phyloP scores from a whole-genome alignment of 2,797 vertebrate genomes.

The Chelidonichthys spinosus region DNA sequence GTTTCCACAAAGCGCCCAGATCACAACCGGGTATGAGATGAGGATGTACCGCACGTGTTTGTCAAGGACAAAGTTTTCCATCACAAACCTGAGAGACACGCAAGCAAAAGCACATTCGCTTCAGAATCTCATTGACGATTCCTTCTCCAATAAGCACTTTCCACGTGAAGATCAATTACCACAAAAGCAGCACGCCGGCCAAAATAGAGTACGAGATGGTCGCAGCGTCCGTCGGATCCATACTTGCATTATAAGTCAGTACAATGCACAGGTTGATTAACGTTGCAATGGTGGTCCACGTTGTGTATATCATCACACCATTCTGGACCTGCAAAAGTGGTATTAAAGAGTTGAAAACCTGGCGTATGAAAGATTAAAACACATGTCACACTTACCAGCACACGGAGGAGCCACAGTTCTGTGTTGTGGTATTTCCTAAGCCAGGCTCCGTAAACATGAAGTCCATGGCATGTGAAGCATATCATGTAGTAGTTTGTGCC shows the following conservation, averaged over 20 bases:
- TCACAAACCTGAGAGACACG: constrained; percentile 79
- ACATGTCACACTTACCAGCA: constrained; percentile 79
- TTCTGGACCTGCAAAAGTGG: constrained; percentile 85
- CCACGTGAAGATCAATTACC: constrained; percentile 57
- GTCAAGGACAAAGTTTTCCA: constrained; percentile 87
- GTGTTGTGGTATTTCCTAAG: constrained; percentile 82
- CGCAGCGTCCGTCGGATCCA: constrained; percentile 70
- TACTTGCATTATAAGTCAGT: constrained; percentile 78
- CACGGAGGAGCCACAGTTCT: constrained; percentile 87
- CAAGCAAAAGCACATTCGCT: neutral
- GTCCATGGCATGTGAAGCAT: constrained; percentile 78
- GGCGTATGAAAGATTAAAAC: neutral
- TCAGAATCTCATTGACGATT: neutral
- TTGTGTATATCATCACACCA: constrained; percentile 85
- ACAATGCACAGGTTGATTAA: constrained; percentile 88
- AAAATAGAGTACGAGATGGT: constrained; percentile 80
- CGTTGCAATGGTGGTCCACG: constrained; percentile 88
- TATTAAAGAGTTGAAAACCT: neutral
- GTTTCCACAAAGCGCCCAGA: constrained; percentile 83
- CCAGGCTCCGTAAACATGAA: constrained; percentile 81
- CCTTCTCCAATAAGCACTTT: neutral
- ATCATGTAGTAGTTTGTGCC: constrained; percentile 81
- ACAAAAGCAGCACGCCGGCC: constrained; percentile 64
- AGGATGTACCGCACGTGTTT: constrained; percentile 86
- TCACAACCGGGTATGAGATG: constrained; percentile 85